Conservation (phyloP, 35 echinoderm and acorn worm species). For the Acanthaster planci region DNA sequence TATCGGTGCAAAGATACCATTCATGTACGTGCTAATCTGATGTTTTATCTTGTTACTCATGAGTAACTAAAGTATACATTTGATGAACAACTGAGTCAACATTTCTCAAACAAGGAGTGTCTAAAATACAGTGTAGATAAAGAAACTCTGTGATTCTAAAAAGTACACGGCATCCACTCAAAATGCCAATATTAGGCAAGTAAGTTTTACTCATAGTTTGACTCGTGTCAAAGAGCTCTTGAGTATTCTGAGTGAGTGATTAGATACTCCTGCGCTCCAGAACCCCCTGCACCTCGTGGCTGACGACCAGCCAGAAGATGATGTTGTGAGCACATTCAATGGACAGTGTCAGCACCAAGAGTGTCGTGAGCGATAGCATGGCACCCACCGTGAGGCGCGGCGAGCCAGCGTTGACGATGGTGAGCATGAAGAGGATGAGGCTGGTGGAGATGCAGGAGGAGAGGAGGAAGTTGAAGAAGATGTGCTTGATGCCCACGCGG, state of each 20-base stretch:
- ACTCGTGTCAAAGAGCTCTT: background rate
- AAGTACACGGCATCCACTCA: too few species aligned
- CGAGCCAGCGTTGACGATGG: conserved; percentile 73
- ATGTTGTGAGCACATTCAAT: conserved; percentile 99
- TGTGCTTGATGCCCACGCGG: conserved; percentile 74
- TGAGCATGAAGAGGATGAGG: conserved; percentile 77
- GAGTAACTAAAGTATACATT: too few species aligned
- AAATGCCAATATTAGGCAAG: too few species aligned
- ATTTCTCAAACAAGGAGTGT: too few species aligned
- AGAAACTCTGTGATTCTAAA: too few species aligned
- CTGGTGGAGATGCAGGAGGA: conserved; percentile 79
- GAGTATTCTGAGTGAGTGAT: background rate
- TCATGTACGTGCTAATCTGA: too few species aligned
- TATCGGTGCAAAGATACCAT: too few species aligned
- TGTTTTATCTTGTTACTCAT: too few species aligned
- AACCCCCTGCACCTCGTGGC: conserved; percentile 52
- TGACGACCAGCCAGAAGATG: conserved; percentile 91
- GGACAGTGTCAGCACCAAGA: conserved; percentile 77
- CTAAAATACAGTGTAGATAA: too few species aligned
- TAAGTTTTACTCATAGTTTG: too few species aligned
- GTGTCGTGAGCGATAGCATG: conserved; percentile 74
- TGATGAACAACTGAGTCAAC: too few species aligned
- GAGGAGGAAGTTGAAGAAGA: conserved; percentile 90
- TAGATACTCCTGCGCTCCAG: conserved; percentile 13
- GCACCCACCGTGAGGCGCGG: conserved; percentile 85